Evolutionary conservation across 2,888 invertebrate genomes (phyloP).

Genomic region (Spisula solida): DNA sequence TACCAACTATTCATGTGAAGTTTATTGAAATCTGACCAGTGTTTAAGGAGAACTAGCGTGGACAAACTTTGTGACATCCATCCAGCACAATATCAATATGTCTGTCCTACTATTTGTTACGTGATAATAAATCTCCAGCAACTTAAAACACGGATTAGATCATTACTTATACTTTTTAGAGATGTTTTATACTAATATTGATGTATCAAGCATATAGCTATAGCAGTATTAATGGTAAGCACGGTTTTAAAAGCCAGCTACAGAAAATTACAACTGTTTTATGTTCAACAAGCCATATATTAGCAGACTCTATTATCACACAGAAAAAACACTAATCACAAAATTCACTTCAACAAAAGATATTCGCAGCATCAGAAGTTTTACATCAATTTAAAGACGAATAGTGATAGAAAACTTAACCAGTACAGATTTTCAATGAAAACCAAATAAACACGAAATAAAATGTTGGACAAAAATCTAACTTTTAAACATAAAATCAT

Average conservation of each 20-base stretch:
- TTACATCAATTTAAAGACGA: not conserved
- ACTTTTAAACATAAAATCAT: not conserved
- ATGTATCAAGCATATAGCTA: not conserved
- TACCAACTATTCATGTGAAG: too few relatives aligned
- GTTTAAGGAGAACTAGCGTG: too few relatives aligned
- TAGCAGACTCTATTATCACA: not conserved
- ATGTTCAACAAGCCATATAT: not conserved
- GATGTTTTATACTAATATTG: too few relatives aligned
- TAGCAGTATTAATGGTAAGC: conserved; percentile 13
- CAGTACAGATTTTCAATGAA: not conserved
- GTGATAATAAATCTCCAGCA: too few relatives aligned
- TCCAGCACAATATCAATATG: too few relatives aligned
- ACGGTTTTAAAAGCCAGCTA: not conserved
- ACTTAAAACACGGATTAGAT: too few relatives aligned
- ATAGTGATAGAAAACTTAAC: not conserved
- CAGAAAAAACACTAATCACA: not conserved
- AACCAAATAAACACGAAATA: not conserved
- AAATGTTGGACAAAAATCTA: not conserved
- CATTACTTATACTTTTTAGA: too few relatives aligned
- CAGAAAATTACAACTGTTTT: not conserved
- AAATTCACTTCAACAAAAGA: not conserved
- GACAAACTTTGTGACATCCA: too few relatives aligned
- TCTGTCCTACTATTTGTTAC: too few relatives aligned
- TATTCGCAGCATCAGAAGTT: not conserved
- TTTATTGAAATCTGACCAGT: too few relatives aligned